phyloP scores from a whole-genome alignment of 2,113 vertebrate species.

The Channa maculata region DNA sequence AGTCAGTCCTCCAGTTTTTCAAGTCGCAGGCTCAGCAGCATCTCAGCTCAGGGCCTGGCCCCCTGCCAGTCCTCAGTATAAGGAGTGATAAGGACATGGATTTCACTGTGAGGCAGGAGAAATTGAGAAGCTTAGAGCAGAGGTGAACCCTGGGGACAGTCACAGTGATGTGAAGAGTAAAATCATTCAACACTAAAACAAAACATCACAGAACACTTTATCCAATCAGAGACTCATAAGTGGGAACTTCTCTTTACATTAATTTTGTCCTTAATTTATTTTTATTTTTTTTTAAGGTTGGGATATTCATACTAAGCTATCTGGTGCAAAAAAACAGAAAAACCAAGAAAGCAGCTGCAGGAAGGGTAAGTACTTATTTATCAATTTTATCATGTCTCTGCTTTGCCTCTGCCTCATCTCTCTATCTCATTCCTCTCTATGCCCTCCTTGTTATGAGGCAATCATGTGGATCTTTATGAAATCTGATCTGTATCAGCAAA shows the following conservation, averaged over 20 bases:
- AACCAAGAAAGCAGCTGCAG: slow-evolving; percentile 60
- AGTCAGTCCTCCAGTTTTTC: slow-evolving; percentile 39
- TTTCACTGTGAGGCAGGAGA: slow-evolving; percentile 61
- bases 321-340: slow-evolving; percentile 25
- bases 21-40: slow-evolving; percentile 52
- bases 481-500: slow-evolving; percentile 76
- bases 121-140: slow-evolving; percentile 35
- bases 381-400: slow-evolving; percentile 66
- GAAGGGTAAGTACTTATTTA: slow-evolving; percentile 66
- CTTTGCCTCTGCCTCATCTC: slow-evolving; percentile 57
- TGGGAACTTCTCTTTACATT: slow-evolving; percentile 33
- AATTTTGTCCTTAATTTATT: slow-evolving; percentile 30
- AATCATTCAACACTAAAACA: slow-evolving; percentile 30
- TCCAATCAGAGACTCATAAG: slow-evolving; percentile 48
- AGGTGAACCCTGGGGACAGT: slow-evolving; percentile 53
- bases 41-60: slow-evolving; percentile 46
- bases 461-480: slow-evolving; percentile 82
- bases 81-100: slow-evolving; percentile 49
- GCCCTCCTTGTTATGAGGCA: slow-evolving; percentile 77
- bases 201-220: slow-evolving; percentile 29
- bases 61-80: slow-evolving; percentile 33
- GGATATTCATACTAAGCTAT: slow-evolving; percentile 52
- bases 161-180: slow-evolving; percentile 36
- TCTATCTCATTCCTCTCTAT: slow-evolving; percentile 66
- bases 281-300: slow-evolving; percentile 40